Evolutionary conservation across 2,113 vertebrate species (phyloP).

Genomic region (Lynx canadensis): DNA sequence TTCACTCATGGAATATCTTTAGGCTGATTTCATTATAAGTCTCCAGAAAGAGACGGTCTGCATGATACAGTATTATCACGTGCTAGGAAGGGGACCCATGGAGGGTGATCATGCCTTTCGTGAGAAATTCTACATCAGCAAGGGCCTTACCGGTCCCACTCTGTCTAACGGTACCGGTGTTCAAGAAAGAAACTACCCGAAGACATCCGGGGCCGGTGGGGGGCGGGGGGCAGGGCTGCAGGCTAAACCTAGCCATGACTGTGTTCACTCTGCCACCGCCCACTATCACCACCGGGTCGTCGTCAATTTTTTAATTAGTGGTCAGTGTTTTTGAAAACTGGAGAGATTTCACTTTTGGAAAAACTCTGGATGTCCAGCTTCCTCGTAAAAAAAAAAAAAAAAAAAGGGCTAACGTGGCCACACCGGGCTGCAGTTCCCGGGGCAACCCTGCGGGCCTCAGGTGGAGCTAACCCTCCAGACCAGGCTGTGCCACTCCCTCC

Average conservation of each 20-base stretch:
- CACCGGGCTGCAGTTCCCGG: neutral
- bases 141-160: neutral
- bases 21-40: neutral
- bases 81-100: neutral
- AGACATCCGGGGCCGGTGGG: neutral
- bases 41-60: neutral
- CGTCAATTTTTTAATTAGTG: neutral
- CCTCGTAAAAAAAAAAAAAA: neutral
- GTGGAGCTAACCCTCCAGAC: rapidly evolving
- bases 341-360: neutral
- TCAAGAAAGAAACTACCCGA: neutral
- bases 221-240: neutral
- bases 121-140: neutral
- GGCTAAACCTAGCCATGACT: neutral
- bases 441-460: neutral
- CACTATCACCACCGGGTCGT: neutral
- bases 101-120: neutral
- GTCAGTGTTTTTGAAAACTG: neutral
- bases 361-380: neutral
- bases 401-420: neutral
- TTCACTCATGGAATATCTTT: neutral
- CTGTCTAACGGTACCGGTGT: neutral
- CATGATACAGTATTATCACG: neutral
- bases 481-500: neutral
- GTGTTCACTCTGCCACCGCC: too few relatives aligned